These are phyloP conservation scores for Phyto melanocephala DNA, from an alignment of 2,888 invertebrate species.

Conservation along the genomic window DNA sequence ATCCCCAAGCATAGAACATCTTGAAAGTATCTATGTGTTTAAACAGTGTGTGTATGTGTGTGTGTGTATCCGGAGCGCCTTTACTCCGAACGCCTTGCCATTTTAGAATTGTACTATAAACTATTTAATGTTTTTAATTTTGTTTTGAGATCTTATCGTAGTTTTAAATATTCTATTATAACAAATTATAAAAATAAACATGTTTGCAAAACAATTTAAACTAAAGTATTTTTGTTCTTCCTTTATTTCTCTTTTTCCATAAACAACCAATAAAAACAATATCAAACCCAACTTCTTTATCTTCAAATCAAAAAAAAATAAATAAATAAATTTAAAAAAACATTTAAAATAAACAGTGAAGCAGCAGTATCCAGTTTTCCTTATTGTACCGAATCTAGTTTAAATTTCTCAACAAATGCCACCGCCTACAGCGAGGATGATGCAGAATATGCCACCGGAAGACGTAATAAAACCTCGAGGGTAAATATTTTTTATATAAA, in stretches of 20 bases:
- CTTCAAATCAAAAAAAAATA: conserved; percentile 6
- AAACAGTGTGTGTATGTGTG: conserved; percentile 1
- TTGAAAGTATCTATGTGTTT: neutral
- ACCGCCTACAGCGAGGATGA: conserved; percentile 85
- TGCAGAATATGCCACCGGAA: conserved; percentile 84
- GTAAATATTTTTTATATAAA: conserved; percentile 78
- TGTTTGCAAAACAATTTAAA: conserved; percentile 43
- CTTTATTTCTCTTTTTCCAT: conserved; percentile 60
- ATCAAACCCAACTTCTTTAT: conserved; percentile 31
- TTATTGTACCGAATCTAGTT: conserved; percentile 79
- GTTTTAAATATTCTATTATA: neutral
- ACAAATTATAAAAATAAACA: conserved; percentile 36
- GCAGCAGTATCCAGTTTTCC: conserved; percentile 79
- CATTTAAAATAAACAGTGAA: conserved; percentile 72
- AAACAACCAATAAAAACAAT: conserved; percentile 40
- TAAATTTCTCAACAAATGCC: conserved; percentile 84
- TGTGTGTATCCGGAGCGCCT: conserved; percentile 11
- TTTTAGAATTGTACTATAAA: neutral
- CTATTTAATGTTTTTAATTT: neutral
- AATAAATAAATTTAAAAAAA: neutral
- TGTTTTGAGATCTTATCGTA: neutral
- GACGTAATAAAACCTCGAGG: conserved; percentile 87
- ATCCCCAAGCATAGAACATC: neutral
- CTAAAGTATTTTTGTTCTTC: conserved; percentile 59
- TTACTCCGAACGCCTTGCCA: neutral